Conservation (phyloP, 2,797 vertebrate genomes). For the Microctenopoma lineatum region DNA sequence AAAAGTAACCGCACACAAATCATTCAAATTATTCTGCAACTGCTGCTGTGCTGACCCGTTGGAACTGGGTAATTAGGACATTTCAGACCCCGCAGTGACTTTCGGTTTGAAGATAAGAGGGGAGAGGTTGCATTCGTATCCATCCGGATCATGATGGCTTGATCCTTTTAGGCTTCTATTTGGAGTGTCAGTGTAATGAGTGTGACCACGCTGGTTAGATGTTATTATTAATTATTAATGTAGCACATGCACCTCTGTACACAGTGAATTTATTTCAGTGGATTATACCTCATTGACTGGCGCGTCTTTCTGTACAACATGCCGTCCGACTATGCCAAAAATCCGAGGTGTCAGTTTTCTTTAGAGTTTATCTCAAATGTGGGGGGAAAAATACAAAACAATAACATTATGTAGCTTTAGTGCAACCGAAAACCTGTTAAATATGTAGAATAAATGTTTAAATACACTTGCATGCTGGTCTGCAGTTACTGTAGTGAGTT, state of each 20-base stretch:
- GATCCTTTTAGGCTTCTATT: conserved; percentile 16
- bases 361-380: too few relatives aligned
- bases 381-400: not conserved
- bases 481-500: not conserved
- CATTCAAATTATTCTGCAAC: conserved; percentile 39
- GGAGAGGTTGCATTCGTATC: conserved; percentile 5
- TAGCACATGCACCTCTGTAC: not conserved
- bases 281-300: not conserved
- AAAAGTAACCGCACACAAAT: conserved; percentile 56
- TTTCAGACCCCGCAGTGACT: not conserved
- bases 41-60: conserved; percentile 18
- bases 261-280: not conserved
- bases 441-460: not conserved
- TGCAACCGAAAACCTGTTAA: not conserved
- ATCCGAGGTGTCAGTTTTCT: not conserved
- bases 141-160: not conserved
- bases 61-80: not conserved
- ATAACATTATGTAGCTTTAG: not conserved
- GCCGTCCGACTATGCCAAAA: not conserved
- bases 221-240: not conserved
- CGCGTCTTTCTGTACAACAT: not conserved
- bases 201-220: conserved; percentile 33
- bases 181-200: conserved; percentile 53
- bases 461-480: not conserved
- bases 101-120: not conserved